Percentiles rank a stretch among this genome's conserved stretches.
These are phyloP conservation scores for Brachionus plicatilis DNA, from an alignment of 1,140 invertebrate species.

Conservation along the genomic window DNA sequence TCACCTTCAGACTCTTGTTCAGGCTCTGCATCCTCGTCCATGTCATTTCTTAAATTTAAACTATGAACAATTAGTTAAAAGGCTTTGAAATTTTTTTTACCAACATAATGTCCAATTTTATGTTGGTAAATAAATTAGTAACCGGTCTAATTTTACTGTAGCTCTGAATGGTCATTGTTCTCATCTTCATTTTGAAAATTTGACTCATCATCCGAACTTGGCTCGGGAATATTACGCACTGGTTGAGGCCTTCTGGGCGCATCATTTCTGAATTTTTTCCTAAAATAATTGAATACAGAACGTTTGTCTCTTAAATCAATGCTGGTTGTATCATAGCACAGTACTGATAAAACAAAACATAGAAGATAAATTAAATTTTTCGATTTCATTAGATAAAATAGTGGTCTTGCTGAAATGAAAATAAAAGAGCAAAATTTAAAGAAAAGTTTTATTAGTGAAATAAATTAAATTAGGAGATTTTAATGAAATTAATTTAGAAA, in stretches of 20 bases:
- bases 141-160: neutral
- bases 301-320: neutral
- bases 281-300: neutral
- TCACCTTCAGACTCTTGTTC: neutral
- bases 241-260: neutral
- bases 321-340: neutral
- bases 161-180: neutral
- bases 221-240: neutral
- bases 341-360: neutral
- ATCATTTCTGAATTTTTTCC: neutral
- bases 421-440: neutral
- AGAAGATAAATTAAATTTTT: neutral
- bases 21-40: neutral
- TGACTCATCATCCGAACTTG: neutral
- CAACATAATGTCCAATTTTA: neutral
- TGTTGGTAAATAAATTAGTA: neutral
- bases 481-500: neutral
- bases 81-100: neutral
- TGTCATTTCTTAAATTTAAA: neutral
- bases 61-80: neutral
- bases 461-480: constrained; percentile 4
- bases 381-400: neutral
- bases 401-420: neutral
- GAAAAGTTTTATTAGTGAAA: neutral
- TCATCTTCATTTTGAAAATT: neutral